Base-by-base conservation (phyloP, 2,888 invertebrate genomes). In the Sinelater perroti region DNA sequence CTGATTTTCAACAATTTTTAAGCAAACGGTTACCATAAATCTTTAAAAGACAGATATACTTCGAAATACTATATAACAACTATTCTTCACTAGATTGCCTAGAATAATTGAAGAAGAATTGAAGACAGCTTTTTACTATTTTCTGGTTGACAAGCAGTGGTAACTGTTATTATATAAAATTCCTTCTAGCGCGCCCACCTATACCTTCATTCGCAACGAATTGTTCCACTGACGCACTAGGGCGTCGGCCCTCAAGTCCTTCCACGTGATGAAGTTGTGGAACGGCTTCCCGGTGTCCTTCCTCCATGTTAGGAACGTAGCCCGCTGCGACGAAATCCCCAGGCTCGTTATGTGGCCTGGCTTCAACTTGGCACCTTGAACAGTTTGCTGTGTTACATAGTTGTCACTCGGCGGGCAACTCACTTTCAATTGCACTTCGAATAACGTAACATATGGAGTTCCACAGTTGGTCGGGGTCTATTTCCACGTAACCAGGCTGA, bases 401-500 rank as follows among this genome's bases (percentile, higher is more conserved):
- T 10, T 36, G 16, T 53, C 18, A 21, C 36, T 31, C 6, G n/a
- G n/a, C n/a, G n/a, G n/a, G n/a, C 3, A 31, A 51, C 46, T 79
- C 80, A 91, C 92, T 84, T 78, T 80, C 77, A 47, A 92, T 81
- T 26, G 92, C 88, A 49, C 83, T 81, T 63, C 83, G 83, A 44
- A 95, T 85, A 50, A 93, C 90, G 69, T 75, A 75, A 26, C 88
- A 75, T 64, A 91, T 83, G 60, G 83, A 83, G 3, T 79, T 76
- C 90, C 94, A 94, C 58, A 97, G 77, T 64, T 86, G 82, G 65
- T 92, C 88, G 1, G 95, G 95, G 72, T 93, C 88, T 64, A 97
- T 94, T 83, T 97, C 97, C 60, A 90, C 90, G 78, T 85, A 89
- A 8, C 93, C 93, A 40, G 87, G 86, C 62, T 85, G 78, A 0